Evolutionary conservation across 1,140 invertebrate genomes (phyloP).

Genomic region (Panulirus ornatus): DNA sequence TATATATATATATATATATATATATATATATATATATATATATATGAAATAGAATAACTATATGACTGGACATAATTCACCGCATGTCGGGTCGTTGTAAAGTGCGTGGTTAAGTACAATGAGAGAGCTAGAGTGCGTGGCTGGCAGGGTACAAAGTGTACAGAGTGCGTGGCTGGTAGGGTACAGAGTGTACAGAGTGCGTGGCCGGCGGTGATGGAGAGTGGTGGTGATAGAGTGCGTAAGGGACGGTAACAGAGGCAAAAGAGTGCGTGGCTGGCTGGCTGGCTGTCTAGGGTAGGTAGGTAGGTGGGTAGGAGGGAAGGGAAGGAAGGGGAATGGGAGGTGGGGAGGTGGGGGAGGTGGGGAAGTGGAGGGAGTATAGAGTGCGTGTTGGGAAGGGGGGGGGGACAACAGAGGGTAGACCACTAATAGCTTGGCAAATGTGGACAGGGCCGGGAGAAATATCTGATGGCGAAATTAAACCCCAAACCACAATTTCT

Average conservation of each 20-base stretch:
- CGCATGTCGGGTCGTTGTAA: neutral
- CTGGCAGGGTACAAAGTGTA: neutral
- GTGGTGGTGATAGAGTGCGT: neutral
- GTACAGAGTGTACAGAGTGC: neutral
- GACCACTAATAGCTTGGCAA: constrained; percentile 65
- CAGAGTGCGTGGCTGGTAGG: neutral
- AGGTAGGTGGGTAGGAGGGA: neutral
- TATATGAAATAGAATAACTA: too few relatives aligned
- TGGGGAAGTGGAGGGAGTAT: neutral
- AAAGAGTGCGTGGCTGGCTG: neutral
- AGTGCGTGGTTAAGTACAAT: neutral
- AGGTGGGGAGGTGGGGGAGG: neutral
- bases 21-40: too few relatives aligned
- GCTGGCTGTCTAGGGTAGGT: too few relatives aligned
- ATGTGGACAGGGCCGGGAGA: constrained; percentile 17
- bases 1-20: too few relatives aligned
- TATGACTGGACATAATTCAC: too few relatives aligned
- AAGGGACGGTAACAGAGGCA: too few relatives aligned
- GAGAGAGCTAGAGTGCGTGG: neutral
- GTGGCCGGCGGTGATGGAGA: neutral
- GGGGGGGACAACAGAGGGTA: neutral
- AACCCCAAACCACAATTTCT: constrained; percentile 46
- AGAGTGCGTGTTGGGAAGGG: neutral
- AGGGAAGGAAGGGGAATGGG: neutral
- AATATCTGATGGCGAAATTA: constrained; percentile 66